Conservation (phyloP, 1,140 invertebrate genomes). For the Oscheius sp. region DNA sequence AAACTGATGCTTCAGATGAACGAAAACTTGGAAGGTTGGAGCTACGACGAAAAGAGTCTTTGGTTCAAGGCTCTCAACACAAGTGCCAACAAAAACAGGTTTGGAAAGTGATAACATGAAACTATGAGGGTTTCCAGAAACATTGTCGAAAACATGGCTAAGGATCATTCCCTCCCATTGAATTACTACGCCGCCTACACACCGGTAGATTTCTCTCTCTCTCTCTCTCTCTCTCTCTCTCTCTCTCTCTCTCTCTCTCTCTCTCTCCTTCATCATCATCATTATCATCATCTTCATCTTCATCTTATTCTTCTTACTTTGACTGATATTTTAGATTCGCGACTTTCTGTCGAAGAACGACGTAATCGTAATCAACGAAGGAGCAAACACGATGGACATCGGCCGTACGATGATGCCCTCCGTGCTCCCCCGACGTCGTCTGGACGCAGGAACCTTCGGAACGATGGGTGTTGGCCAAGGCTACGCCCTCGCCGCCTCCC, state of each 20-base stretch:
- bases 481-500: conserved; percentile 85
- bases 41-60: conserved; percentile 61
- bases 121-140: conserved; percentile 32
- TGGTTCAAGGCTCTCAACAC: conserved; percentile 69
- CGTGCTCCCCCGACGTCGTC: conserved; percentile 75
- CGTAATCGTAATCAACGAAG: conserved; percentile 90
- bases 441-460: conserved; percentile 73
- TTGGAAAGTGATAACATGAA: background rate
- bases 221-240: too few relatives aligned
- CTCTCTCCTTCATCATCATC: too few relatives aligned
- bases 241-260: too few relatives aligned
- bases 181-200: conserved; percentile 91
- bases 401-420: conserved; percentile 83
- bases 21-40: conserved; percentile 65
- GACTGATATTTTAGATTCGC: conserved; percentile 57
- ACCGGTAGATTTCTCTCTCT: conserved; percentile 66
- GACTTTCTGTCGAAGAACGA: conserved; percentile 67
- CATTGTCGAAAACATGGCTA: conserved; percentile 66
- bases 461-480: conserved; percentile 94
- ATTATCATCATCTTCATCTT: too few relatives aligned
- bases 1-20: conserved; percentile 58
- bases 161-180: conserved; percentile 72
- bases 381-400: conserved; percentile 97
- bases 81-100: conserved; percentile 68
- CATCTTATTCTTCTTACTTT: too few relatives aligned